Evolutionary conservation across 1,140 invertebrate species (phyloP).

Genomic region (Heterodera carotae): DNA sequence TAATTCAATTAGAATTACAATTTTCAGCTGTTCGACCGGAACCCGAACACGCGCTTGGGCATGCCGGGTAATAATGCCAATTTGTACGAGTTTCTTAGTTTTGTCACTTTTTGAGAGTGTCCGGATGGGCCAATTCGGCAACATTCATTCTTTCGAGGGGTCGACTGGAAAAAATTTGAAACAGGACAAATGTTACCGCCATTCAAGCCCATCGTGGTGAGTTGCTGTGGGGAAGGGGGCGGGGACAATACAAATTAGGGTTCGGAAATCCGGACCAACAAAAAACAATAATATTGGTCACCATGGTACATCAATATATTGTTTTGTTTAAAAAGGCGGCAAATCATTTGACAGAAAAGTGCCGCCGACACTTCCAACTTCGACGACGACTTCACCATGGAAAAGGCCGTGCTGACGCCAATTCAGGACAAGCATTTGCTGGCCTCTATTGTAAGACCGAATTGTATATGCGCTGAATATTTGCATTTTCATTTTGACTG

Average conservation of each 20-base stretch:
- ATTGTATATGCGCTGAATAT: background rate
- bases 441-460: slow-evolving; percentile 82
- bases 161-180: slow-evolving; percentile 93
- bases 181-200: slow-evolving; percentile 87
- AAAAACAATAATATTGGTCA: no score
- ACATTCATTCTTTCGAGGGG: slow-evolving; percentile 93
- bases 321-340: no score
- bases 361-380: slow-evolving; percentile 97
- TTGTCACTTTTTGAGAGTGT: slow-evolving; percentile 50
- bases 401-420: slow-evolving; percentile 92
- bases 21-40: slow-evolving; percentile 95
- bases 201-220: slow-evolving; percentile 96
- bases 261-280: no score
- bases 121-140: slow-evolving; percentile 81
- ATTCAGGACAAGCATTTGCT: slow-evolving; percentile 84
- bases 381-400: slow-evolving; percentile 97
- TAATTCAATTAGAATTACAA: slow-evolving; percentile 4
- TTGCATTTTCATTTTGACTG: background rate
- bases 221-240: slow-evolving; percentile 66
- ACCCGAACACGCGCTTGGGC: slow-evolving; percentile 87
- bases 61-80: slow-evolving; percentile 71
- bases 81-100: background rate
- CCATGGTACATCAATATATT: no score
- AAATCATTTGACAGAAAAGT: slow-evolving; percentile 78
- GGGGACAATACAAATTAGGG: background rate